Base-by-base conservation (phyloP, 2,888 invertebrate species). In the Danaus chrysippus region DNA sequence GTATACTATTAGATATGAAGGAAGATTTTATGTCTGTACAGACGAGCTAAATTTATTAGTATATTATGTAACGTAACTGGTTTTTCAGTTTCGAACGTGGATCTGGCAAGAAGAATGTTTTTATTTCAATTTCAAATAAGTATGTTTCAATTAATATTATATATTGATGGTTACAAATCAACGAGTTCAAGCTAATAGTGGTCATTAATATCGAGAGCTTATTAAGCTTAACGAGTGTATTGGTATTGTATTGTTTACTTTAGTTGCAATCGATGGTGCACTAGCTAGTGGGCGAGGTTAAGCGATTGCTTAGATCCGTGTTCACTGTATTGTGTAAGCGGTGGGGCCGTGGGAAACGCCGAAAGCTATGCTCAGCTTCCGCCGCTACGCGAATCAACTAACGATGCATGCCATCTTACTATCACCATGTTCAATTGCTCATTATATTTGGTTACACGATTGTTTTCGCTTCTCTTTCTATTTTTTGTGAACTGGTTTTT, bases 261-360 rank as follows among this genome's bases (percentile, higher is more conserved):
- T 56, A 62, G 59, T 60, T 59, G 65, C 69, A 69, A 72, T 74
- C 73, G 73, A 71, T 71, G 72, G 71, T 69, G 72, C 72, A 76
- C 73, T 71, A 70, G 75, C 72, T 59, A 84, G 84, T 89, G 89
- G 90, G 90, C 89, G 90, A 90, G 90, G 90, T 90, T 90, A 89
- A 91, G 87, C 88, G 89, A 88, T 89, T 90, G 90, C 88, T 88
- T 89, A 90, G 90, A 91, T 90, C 90, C 90, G 89, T 87, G 90
- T 90, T 90, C 89, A 88, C 89, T 88, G 89, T 84, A 89, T 90
- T 91, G 90, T 91, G 90, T 87, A 91, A 91, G 82, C 78, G 78
- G 68, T 59, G 71, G 61, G 76, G 76, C 79, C 89, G 90, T 90
- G 90, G 90, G 90, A 90, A 90, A 86, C 87, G 76, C 90, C 90